Conservation (phyloP, 2,797 vertebrate genomes). For the Anas bernieri region DNA sequence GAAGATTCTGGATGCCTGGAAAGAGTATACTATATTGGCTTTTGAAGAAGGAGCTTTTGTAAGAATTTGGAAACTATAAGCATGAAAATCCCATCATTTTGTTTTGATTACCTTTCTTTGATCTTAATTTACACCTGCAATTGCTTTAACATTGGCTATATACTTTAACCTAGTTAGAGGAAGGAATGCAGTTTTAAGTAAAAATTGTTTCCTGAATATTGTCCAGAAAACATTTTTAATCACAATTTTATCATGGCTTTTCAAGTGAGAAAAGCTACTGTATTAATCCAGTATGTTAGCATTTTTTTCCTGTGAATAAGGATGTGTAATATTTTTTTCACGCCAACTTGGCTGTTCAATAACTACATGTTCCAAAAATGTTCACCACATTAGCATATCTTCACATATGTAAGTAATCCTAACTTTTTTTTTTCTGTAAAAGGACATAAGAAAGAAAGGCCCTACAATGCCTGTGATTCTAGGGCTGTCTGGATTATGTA, state of each 20-base stretch:
- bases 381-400: background rate
- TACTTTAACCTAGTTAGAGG: background rate
- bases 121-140: background rate
- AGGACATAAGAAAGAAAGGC: background rate
- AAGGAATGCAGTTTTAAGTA: background rate
- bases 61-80: background rate
- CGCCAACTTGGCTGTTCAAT: background rate
- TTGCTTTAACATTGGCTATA: background rate
- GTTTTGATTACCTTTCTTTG: background rate
- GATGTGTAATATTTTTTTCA: background rate
- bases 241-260: background rate
- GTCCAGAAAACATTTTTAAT: background rate
- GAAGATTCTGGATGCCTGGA: background rate
- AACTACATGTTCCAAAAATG: background rate
- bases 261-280: background rate
- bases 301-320: background rate
- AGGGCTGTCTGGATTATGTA: background rate
- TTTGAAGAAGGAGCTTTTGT: background rate
- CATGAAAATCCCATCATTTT: background rate
- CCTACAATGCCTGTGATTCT: background rate
- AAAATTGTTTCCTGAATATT: background rate
- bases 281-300: background rate
- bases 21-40: background rate
- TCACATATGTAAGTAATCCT: background rate
- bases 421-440: background rate